Evolutionary conservation across 2,797 vertebrate genomes (phyloP).

Genomic region (Remorina albescens): DNA sequence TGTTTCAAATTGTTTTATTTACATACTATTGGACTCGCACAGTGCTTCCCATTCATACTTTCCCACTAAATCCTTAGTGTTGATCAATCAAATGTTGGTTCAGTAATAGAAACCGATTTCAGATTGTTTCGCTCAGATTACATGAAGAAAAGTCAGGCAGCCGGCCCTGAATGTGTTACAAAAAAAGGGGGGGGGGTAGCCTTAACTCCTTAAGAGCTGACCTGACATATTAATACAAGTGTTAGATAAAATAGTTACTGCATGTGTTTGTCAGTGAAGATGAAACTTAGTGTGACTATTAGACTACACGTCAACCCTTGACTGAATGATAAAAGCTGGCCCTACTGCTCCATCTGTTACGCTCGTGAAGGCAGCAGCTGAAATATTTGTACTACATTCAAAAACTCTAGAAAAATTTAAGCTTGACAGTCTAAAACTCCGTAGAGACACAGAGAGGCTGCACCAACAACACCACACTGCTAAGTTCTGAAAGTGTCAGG

Average conservation of each 20-base stretch:
- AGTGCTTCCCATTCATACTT: neutral
- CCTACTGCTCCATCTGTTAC: neutral
- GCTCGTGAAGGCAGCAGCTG: neutral
- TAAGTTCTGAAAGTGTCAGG: neutral
- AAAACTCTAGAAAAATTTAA: neutral
- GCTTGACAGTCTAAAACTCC: neutral
- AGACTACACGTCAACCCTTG: neutral
- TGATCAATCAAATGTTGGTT: neutral
- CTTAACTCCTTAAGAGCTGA: neutral
- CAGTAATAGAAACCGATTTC: neutral
- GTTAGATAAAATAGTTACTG: neutral
- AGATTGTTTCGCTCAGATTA: neutral
- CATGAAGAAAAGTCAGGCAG: neutral
- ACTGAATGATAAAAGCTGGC: neutral
- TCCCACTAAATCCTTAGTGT: neutral
- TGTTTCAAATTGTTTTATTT: neutral
- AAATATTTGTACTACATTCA: conserved; percentile 9
- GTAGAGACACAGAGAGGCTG: neutral
- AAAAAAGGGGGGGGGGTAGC: neutral
- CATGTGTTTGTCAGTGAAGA: neutral
- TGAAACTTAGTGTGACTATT: neutral
- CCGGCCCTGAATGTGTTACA: no score
- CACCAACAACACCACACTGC: neutral
- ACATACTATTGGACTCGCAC: neutral
- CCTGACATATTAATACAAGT: neutral